A percentile compares a stretch with the other conserved stretches of the same genome.
Conservation (phyloP, 2,113 vertebrate genomes). For the Melanocharis versteri region DNA sequence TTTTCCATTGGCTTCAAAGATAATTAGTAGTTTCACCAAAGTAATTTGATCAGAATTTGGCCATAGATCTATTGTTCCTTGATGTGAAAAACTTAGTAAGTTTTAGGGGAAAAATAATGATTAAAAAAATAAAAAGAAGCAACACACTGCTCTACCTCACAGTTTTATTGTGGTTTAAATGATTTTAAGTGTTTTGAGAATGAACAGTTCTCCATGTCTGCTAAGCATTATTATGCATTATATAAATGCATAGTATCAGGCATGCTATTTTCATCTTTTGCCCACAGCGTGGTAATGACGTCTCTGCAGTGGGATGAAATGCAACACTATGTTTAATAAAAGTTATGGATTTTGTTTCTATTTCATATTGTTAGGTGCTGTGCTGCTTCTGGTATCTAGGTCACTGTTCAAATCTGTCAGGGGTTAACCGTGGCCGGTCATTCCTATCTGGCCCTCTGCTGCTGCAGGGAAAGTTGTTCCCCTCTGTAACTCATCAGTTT, state of each 20-base stretch:
- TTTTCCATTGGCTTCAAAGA: not conserved
- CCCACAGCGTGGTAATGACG: not conserved
- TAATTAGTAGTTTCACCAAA: not conserved
- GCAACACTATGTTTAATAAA: not conserved
- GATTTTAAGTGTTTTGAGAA: not conserved
- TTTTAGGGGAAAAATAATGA: not conserved
- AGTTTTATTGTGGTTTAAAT: not conserved
- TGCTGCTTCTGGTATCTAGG: not conserved
- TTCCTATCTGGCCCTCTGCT: not conserved
- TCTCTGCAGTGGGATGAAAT: not conserved
- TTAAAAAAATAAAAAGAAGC: not conserved
- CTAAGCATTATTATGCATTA: not conserved
- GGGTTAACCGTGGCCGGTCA: not conserved
- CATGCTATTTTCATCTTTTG: conserved; percentile 4
- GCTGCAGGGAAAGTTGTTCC: not conserved
- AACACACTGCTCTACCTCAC: not conserved
- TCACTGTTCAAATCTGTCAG: not conserved
- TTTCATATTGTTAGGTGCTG: not conserved
- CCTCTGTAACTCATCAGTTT: not conserved
- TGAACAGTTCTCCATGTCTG: not conserved
- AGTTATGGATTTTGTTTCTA: conserved; percentile 19
- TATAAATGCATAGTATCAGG: conserved; percentile 3
- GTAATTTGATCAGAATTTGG: conserved; percentile 5
- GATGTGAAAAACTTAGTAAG: not conserved
- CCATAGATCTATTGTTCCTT: not conserved